These are phyloP conservation scores for Nettapus auritus DNA, from an alignment of 2,113 vertebrate species.

Conservation along the genomic window DNA sequence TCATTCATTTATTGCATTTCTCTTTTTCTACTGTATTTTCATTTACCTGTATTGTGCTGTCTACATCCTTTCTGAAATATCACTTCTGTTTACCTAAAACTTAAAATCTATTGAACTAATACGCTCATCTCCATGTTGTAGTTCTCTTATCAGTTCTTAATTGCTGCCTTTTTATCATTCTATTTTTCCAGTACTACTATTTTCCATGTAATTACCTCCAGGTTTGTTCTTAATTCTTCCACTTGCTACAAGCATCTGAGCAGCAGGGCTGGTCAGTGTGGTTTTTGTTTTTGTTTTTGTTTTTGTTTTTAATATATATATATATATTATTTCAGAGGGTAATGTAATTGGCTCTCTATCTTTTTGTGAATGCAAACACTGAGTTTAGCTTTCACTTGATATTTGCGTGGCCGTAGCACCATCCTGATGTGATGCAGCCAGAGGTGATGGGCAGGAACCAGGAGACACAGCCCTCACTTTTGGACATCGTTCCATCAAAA, in stretches of 20 bases:
- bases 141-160: not conserved
- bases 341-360: not conserved
- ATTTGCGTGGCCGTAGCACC: not conserved
- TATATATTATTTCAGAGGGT: not conserved
- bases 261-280: not conserved
- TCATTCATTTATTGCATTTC: not conserved
- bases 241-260: not conserved
- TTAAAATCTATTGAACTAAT: not conserved
- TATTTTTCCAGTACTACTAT: not conserved
- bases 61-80: not conserved
- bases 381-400: accelerated
- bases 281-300: too few relatives aligned
- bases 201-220: not conserved
- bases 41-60: not conserved
- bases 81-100: not conserved
- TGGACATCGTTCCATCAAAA: accelerated
- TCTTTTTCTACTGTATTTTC: not conserved
- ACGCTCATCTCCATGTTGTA: not conserved
- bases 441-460: not conserved
- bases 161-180: not conserved
- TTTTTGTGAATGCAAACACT: not conserved
- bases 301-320: too few relatives aligned
- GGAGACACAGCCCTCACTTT: accelerated
- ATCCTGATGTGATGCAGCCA: accelerated
- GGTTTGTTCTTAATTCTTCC: not conserved